phyloP scores from a whole-genome alignment of 2,888 invertebrate genomes.

The Athetis lepigone region DNA sequence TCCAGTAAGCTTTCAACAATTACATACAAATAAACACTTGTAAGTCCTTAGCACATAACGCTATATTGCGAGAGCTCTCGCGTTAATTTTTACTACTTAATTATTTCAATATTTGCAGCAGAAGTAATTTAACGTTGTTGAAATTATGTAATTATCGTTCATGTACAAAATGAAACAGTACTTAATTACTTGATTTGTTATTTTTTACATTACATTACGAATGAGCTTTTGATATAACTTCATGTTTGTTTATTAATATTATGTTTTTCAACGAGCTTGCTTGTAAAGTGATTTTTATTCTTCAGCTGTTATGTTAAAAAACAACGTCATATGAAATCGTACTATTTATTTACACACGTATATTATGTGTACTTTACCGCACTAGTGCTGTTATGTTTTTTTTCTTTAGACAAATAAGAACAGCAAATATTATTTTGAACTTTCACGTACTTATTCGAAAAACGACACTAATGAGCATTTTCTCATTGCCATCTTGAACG shows the following conservation, averaged over 20 bases:
- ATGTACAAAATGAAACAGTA: slow-evolving; percentile 28
- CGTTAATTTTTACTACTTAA: slow-evolving; percentile 59
- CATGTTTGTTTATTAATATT: not conserved
- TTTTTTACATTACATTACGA: not conserved
- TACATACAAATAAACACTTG: slow-evolving; percentile 50
- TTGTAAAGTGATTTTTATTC: too few relatives aligned
- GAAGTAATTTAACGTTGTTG: slow-evolving; percentile 49
- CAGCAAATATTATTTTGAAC: too few relatives aligned
- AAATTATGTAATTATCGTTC: slow-evolving; percentile 43
- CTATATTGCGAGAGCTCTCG: slow-evolving; percentile 61
- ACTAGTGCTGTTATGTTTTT: too few relatives aligned
- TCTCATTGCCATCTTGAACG: too few relatives aligned
- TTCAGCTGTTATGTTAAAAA: too few relatives aligned
- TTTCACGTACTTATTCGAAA: too few relatives aligned
- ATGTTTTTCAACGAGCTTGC: too few relatives aligned
- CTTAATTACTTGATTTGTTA: slow-evolving; percentile 12
- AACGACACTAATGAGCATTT: too few relatives aligned
- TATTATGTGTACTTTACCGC: too few relatives aligned
- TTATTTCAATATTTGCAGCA: slow-evolving; percentile 60
- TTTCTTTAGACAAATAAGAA: too few relatives aligned
- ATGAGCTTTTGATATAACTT: not conserved
- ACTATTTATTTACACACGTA: too few relatives aligned
- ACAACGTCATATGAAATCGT: too few relatives aligned
- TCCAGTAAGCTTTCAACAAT: slow-evolving; percentile 43
- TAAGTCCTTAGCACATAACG: slow-evolving; percentile 52